Base-by-base conservation (phyloP, 2,888 invertebrate genomes). In the Thymelicus sylvestris region DNA sequence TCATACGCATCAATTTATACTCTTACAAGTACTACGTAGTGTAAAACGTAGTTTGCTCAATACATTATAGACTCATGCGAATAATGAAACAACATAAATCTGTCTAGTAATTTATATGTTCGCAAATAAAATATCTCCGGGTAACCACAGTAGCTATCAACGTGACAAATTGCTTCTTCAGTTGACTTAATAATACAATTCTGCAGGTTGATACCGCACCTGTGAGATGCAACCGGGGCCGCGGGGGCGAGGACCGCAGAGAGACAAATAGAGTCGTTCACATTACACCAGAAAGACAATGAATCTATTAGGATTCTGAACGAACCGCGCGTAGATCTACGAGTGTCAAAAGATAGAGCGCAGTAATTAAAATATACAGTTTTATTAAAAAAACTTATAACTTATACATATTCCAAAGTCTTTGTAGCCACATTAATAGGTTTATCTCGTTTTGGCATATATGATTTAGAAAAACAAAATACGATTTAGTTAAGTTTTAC, bases 221-320 rank as follows among this genome's bases (percentile, higher is more conserved):
- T 59, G 66, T 47, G 44, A 68, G 52, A 62, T 68, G 67, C 67
- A 62, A 41, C 44, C 62, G 38, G 60, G 61, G 74, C 73, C 67
- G 69, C 62, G 38, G 60, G 61, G 74, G 73, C 67, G 69, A 71
- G 72, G 72, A 71, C 73, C 74, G 38, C 15, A 55, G 59, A 57
- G 60, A 66, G 68, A 75, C 68, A 67, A 66, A 63, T 59, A 67
- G 47, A 71, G 66, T 59, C 80, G 81, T 80, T 82, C 80, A 80
- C 78, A 74, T 80, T 76, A 78, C 80, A 77, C 76, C 73, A 73
- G 79, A 69, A 67, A 82, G 80, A 85, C 83, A 87, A 89, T 87
- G 85, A 85, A 85, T 87, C 87, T 86, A 89, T 91, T 91, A 88
- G 79, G 81, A 91, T 91, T 89, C 88, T 82, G 76, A 76, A 75